phyloP scores from a whole-genome alignment of 2,113 vertebrate genomes.

The Galeopterus variegatus region DNA sequence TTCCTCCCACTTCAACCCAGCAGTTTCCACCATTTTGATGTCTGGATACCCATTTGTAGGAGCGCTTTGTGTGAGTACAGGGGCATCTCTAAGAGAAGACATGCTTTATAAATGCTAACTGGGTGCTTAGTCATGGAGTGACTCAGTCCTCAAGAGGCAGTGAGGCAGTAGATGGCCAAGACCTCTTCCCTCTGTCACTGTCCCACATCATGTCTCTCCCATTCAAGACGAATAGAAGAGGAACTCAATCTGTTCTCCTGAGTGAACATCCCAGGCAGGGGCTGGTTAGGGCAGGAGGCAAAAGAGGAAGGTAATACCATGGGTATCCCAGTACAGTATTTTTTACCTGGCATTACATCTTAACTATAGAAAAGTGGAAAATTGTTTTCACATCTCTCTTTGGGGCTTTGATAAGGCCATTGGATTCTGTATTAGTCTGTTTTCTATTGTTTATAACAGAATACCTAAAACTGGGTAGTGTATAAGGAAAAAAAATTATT shows the following conservation, averaged over 20 bases:
- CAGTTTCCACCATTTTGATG: background rate
- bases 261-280: background rate
- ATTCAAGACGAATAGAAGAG: background rate
- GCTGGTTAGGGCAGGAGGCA: background rate
- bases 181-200: background rate
- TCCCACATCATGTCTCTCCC: background rate
- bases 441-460: too few relatives aligned
- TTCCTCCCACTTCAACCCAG: background rate
- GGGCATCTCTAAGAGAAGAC: background rate
- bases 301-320: background rate
- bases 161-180: background rate
- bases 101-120: background rate
- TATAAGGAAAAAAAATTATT: too few relatives aligned
- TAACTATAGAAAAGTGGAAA: background rate
- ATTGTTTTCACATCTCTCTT: background rate
- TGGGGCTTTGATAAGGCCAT: background rate
- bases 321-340: background rate
- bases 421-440: background rate
- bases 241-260: background rate
- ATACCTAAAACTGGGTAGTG: too few relatives aligned
- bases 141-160: background rate
- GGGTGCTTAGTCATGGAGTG: background rate
- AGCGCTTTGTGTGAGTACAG: conserved; percentile 69
- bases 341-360: background rate
- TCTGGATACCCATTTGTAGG: conserved; percentile 63